Conservation (phyloP, 2,113 vertebrate species). For the Mandrillus leucophaeus region DNA sequence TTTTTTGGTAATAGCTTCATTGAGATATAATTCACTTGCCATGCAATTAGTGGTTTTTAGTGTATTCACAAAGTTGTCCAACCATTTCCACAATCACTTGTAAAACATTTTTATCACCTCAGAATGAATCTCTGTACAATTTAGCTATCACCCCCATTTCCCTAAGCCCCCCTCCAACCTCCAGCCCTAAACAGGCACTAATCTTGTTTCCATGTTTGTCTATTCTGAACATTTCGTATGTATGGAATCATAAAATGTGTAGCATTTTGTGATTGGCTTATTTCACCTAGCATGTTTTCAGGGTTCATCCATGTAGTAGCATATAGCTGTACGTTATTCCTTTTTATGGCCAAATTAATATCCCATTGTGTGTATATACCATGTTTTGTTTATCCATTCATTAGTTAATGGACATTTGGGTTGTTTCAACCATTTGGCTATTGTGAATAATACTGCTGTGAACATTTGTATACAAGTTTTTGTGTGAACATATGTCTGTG, state of each 20-base stretch:
- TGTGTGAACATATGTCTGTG: background rate
- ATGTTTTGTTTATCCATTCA: background rate
- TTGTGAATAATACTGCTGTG: background rate
- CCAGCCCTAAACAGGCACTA: background rate
- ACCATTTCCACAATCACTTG: background rate
- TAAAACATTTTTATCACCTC: background rate
- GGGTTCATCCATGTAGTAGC: background rate
- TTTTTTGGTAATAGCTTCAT: background rate
- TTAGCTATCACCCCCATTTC: background rate
- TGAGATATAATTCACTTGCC: background rate
- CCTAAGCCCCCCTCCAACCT: accelerated
- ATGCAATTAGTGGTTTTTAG: background rate
- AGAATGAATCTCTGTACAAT: background rate
- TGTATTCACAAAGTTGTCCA: background rate
- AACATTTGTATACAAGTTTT: background rate
- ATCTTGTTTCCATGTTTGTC: background rate
- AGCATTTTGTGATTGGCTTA: background rate
- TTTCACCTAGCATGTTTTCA: background rate
- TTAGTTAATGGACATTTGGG: background rate
- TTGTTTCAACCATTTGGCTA: background rate
- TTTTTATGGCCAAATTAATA: background rate
- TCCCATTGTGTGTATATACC: background rate
- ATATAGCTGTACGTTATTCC: background rate
- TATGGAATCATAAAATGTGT: background rate
- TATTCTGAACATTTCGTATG: background rate